phyloP scores from a whole-genome alignment of 1,140 invertebrate species.

The Asbolus verrucosus region DNA sequence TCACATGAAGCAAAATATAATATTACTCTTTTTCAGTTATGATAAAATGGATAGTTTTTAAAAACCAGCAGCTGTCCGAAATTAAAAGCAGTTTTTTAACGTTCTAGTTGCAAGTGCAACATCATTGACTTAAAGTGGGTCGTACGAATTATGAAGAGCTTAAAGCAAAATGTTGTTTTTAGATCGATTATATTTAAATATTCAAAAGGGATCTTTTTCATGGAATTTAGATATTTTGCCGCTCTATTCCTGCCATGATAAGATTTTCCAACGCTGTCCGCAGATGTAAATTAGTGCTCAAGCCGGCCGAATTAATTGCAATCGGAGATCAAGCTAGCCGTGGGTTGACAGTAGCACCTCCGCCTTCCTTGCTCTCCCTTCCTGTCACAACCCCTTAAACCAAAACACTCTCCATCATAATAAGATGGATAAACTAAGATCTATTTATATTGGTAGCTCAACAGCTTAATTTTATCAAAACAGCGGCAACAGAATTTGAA shows the following conservation, averaged over 20 bases:
- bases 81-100: too few species aligned
- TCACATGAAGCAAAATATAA: too few species aligned
- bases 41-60: too few species aligned
- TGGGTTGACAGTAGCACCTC: slow-evolving; percentile 52
- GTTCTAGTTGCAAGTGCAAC: too few species aligned
- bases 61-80: too few species aligned
- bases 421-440: slow-evolving; percentile 10
- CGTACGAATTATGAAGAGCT: too few species aligned
- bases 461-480: too few species aligned
- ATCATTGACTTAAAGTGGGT: too few species aligned
- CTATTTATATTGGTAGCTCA: neutral
- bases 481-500: too few species aligned
- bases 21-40: too few species aligned
- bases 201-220: too few species aligned
- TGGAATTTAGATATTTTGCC: slow-evolving; percentile 43
- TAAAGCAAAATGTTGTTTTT: neutral
- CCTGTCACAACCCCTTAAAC: slow-evolving; percentile 35
- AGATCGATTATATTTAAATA: neutral
- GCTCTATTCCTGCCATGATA: slow-evolving; percentile 40
- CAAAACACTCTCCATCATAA: slow-evolving; percentile 40
- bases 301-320: slow-evolving; percentile 64
- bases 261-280: slow-evolving; percentile 57
- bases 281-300: slow-evolving; percentile 65
- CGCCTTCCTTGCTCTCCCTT: slow-evolving; percentile 47
- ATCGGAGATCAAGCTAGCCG: slow-evolving; percentile 62